Base-by-base conservation (phyloP, 2,888 invertebrate species). In the Apodemia zela region DNA sequence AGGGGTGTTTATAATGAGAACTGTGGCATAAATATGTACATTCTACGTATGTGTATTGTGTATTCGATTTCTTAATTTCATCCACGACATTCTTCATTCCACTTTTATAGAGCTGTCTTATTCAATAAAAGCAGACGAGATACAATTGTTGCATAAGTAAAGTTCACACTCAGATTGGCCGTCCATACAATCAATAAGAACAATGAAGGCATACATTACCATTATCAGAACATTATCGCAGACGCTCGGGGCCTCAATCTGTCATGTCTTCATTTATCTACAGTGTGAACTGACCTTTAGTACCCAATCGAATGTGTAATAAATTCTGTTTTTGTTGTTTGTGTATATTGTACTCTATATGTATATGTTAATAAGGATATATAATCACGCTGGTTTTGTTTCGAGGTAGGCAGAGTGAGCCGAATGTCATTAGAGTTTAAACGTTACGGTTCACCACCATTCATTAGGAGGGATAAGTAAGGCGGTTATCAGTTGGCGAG, bases 261-360 rank as follows among this genome's bases (percentile, higher is more conserved):
- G 86, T 84, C 88, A 82, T 81, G 86, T 86, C 80, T 84, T 77
- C 38, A 85, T 87, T 82, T 84, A 79, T 82, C 80, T 77, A 65
- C 64, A 67, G 78, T 81, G 80, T 75, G 75, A 73, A 73, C 67
- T 71, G 78, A 80, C 81, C 80, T 81, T 78, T 79, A 71, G 62
- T 59, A 51, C 51, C 51, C 51, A 54, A 68, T 61, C 15, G 62
- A 63, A 60, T 61, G 60, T 65, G 45, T 42, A 61, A 65, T 59
- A 54, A 54, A 54, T 25, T 13, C 15, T 68, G 59, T 62, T 63
- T 64, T 62, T 64, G 54, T 64, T 64, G 57, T 51, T 51, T 57
- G 60, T 51, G 57, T 54, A 25, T 25, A 15, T 5, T 15, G 42
- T 42, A 15, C n/a, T 15, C 42, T 15, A 15, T 15, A 5, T 38